A percentile compares a stretch with the other conserved stretches of the same genome.
phyloP scores from a whole-genome alignment of 92 coral and sea anemone genomes.

The Parazoanthus atlanticus region DNA sequence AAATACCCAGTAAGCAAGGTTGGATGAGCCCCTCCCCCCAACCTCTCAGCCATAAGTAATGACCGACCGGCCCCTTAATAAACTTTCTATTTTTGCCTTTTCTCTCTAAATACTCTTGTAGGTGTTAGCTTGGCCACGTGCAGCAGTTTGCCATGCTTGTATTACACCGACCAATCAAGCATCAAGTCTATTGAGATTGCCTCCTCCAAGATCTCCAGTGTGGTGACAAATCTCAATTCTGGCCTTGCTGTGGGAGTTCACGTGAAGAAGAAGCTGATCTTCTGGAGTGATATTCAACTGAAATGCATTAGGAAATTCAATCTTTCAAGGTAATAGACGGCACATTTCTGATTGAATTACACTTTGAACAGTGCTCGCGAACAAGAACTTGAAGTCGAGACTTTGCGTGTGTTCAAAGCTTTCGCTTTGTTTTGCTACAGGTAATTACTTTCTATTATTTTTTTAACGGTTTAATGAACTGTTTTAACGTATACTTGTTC shows the following conservation, averaged over 20 bases:
- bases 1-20: too few relatives aligned
- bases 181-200: slow-evolving; percentile 30
- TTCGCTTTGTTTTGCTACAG: too few relatives aligned
- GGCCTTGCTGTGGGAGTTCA: slow-evolving; percentile 32
- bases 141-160: neutral
- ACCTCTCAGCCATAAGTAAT: neutral
- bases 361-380: neutral
- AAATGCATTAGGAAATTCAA: slow-evolving; percentile 20
- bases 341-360: neutral
- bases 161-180: slow-evolving; percentile 28
- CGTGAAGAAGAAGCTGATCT: slow-evolving; percentile 4
- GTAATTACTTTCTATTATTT: too few relatives aligned
- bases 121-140: slow-evolving; percentile 4
- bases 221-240: slow-evolving; percentile 2
- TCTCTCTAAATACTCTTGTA: neutral
- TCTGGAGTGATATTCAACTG: slow-evolving; percentile 23
- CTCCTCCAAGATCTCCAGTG: neutral
- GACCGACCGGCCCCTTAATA: neutral
- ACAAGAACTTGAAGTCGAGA: neutral
- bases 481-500: too few relatives aligned
- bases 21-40: too few relatives aligned
- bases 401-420: too few relatives aligned
- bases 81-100: neutral
- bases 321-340: slow-evolving; percentile 24
- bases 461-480: too few relatives aligned